Conservation (phyloP, 2,797 vertebrate genomes). For the Pseudotriccus pelzelni region DNA sequence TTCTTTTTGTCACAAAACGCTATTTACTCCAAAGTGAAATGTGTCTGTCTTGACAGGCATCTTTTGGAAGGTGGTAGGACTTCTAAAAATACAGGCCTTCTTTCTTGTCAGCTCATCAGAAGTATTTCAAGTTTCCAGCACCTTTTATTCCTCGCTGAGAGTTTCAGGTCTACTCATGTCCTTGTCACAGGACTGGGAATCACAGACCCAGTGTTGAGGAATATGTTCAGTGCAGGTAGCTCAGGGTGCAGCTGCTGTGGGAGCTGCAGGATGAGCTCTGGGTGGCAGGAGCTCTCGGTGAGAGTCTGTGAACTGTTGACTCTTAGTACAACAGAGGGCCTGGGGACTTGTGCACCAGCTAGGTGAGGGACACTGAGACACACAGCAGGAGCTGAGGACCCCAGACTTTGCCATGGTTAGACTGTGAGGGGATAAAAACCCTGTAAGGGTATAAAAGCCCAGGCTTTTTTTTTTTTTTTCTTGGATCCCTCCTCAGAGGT, state of each 20-base stretch:
- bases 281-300: background rate
- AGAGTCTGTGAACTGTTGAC: background rate
- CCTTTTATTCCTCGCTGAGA: background rate
- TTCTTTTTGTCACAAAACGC: background rate
- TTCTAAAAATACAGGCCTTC: background rate
- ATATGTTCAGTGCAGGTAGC: background rate
- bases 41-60: background rate
- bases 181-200: background rate
- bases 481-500: background rate
- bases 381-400: background rate
- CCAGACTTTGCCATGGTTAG: background rate
- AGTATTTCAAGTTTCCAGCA: background rate
- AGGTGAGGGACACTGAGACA: background rate
- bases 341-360: background rate
- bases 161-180: fast-evolving
- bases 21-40: background rate
- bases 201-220: background rate
- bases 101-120: background rate
- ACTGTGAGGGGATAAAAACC: background rate
- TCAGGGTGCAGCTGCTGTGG: background rate
- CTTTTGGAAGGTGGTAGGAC: background rate
- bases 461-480: background rate
- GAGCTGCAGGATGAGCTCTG: background rate
- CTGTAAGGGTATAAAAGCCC: background rate
- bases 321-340: background rate